These are phyloP conservation scores for Chaetodon trifasciatus DNA, from an alignment of 2,797 vertebrate genomes.

Conservation along the genomic window DNA sequence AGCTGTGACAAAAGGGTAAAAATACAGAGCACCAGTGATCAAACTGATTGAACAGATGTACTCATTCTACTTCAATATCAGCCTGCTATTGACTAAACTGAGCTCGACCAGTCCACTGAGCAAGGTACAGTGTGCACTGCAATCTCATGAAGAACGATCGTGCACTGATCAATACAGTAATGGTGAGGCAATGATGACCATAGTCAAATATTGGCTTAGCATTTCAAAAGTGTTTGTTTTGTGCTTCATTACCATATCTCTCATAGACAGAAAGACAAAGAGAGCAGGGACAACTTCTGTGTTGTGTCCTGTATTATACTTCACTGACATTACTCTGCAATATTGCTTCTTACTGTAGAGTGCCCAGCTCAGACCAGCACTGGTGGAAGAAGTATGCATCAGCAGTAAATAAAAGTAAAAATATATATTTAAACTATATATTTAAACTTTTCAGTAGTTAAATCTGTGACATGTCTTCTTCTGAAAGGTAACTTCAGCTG, in stretches of 20 bases:
- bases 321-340: not conserved
- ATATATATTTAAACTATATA: too few relatives aligned
- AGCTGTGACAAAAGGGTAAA: not conserved
- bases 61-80: slow-evolving; percentile 20
- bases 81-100: slow-evolving; percentile 13
- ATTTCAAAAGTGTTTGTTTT: slow-evolving; percentile 62
- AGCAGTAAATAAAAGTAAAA: not conserved
- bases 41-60: slow-evolving; percentile 34
- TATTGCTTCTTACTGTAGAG: not conserved
- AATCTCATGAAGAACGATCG: slow-evolving; percentile 23
- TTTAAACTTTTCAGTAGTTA: not conserved
- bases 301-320: not conserved
- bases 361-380: not conserved
- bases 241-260: slow-evolving; percentile 21
- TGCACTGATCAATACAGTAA: slow-evolving; percentile 42
- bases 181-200: slow-evolving; percentile 41
- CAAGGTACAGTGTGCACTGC: slow-evolving; percentile 49
- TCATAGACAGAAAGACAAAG: slow-evolving; percentile 1
- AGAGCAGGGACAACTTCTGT: not conserved
- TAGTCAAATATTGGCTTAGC: slow-evolving; percentile 60
- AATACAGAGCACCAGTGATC: slow-evolving; percentile 12
- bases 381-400: not conserved
- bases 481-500: not conserved
- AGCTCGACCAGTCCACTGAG: slow-evolving; percentile 50
- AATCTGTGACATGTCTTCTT: not conserved